A percentile compares a stretch with the other conserved stretches of the same genome.
Evolutionary conservation across 2,888 invertebrate genomes (phyloP).

Genomic region (Oscheius sp.): DNA sequence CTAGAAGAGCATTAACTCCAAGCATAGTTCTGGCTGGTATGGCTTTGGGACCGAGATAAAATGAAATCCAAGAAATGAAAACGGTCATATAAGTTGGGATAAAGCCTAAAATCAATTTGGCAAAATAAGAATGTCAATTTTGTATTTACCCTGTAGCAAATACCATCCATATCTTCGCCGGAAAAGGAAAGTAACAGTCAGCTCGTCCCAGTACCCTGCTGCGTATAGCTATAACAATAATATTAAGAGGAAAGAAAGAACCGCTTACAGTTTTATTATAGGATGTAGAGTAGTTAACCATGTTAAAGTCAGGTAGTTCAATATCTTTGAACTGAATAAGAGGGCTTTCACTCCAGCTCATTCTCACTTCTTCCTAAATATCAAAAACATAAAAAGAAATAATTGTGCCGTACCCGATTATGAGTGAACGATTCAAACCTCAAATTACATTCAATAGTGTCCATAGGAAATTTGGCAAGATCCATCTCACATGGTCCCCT

Average conservation of each 20-base stretch:
- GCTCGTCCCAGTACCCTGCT: conserved; percentile 70
- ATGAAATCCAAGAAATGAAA: conserved; percentile 70
- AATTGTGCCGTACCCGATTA: conserved; percentile 46
- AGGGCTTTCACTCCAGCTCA: conserved; percentile 56
- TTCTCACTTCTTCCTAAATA: conserved; percentile 55
- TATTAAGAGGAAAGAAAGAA: background rate
- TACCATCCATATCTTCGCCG: conserved; percentile 70
- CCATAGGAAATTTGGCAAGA: conserved; percentile 68
- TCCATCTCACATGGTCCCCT: conserved; percentile 69
- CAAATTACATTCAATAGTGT: conserved; percentile 62
- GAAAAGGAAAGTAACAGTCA: conserved; percentile 68
- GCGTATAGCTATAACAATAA: conserved; percentile 55
- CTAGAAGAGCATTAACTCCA: conserved; percentile 68
- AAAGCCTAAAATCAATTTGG: conserved; percentile 47
- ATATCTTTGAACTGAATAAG: conserved; percentile 65
- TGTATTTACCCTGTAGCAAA: conserved; percentile 61
- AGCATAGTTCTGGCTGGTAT: conserved; percentile 70
- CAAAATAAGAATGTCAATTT: background rate
- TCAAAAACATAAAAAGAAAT: background rate
- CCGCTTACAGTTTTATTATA: conserved; percentile 45
- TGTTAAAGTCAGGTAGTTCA: conserved; percentile 67
- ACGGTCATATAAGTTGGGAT: conserved; percentile 70
- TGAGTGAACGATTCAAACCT: conserved; percentile 70
- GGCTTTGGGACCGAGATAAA: conserved; percentile 67
- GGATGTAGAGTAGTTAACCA: conserved; percentile 60